phyloP scores from a whole-genome alignment of 2,113 vertebrate genomes.

The Peromyscus leucopus region DNA sequence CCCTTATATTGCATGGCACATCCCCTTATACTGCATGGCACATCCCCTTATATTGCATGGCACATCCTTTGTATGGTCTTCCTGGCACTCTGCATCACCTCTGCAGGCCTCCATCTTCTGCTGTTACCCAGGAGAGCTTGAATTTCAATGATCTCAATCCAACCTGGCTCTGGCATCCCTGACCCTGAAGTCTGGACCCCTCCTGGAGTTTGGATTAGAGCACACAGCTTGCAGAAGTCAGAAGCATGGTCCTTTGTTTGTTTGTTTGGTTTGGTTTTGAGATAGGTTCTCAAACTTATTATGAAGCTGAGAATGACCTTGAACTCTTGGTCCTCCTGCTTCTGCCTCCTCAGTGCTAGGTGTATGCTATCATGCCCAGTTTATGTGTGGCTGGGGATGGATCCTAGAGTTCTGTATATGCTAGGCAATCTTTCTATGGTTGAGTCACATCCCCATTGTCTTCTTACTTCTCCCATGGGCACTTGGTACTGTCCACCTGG shows the following conservation, averaged over 20 bases:
- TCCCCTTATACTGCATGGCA: too few species aligned
- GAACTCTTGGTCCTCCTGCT: not conserved
- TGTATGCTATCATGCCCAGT: not conserved
- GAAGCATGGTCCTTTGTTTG: not conserved
- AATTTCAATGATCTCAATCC: rapidly evolving
- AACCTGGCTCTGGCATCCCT: not conserved
- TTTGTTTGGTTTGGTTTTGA: not conserved
- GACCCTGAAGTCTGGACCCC: not conserved
- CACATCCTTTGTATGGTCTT: not conserved
- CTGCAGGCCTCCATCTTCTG: not conserved
- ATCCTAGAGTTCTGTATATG: not conserved
- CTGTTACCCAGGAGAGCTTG: not conserved
- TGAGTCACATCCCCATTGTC: not conserved
- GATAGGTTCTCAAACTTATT: not conserved
- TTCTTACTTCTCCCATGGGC: not conserved
- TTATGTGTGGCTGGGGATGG: not conserved
- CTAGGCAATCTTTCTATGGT: not conserved
- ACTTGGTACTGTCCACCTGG: not conserved
- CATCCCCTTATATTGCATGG: too few species aligned
- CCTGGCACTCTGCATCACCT: not conserved
- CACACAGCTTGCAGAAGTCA: not conserved
- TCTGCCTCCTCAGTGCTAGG: not conserved
- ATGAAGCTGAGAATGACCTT: not conserved
- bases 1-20: not conserved
- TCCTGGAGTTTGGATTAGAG: not conserved